Conservation (phyloP, 2,797 vertebrate species). For the Tragelaphus eurycerus region DNA sequence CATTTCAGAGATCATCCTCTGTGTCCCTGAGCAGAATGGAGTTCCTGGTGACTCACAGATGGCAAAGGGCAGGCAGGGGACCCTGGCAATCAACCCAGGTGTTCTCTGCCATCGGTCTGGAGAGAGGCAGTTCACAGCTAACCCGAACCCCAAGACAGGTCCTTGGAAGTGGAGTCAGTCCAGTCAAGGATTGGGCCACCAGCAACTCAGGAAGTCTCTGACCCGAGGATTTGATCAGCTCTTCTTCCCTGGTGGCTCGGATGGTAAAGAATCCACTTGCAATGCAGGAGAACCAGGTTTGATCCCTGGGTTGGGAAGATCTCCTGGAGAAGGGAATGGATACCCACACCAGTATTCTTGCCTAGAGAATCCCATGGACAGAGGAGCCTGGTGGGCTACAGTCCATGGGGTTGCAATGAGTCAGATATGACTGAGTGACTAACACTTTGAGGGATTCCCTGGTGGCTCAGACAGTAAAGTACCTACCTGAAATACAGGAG, state of each 20-base stretch:
- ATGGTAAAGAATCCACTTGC: neutral
- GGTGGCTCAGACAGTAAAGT: neutral
- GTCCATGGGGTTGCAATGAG: neutral
- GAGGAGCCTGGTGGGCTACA: neutral
- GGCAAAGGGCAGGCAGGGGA: fast-evolving
- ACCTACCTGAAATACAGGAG: neutral
- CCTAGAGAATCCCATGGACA: neutral
- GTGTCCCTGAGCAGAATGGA: neutral
- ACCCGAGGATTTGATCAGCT: neutral
- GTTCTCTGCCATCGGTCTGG: neutral
- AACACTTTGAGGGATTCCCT: neutral
- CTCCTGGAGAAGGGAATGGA: neutral
- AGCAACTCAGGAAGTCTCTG: neutral
- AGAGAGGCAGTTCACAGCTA: neutral
- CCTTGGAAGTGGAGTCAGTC: neutral
- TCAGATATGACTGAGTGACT: neutral
- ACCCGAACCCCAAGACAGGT: neutral
- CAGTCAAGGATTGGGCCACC: neutral
- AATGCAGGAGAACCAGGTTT: neutral
- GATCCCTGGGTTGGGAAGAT: neutral
- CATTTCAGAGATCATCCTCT: neutral
- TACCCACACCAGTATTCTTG: neutral
- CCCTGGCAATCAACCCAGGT: neutral
- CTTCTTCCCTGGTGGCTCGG: neutral
- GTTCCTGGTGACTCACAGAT: neutral